Evolutionary conservation across 2,113 vertebrate genomes (phyloP), one percentile per base, ranked within the genome.

Genomic region (Datnioides undecimradiatus): DNA sequence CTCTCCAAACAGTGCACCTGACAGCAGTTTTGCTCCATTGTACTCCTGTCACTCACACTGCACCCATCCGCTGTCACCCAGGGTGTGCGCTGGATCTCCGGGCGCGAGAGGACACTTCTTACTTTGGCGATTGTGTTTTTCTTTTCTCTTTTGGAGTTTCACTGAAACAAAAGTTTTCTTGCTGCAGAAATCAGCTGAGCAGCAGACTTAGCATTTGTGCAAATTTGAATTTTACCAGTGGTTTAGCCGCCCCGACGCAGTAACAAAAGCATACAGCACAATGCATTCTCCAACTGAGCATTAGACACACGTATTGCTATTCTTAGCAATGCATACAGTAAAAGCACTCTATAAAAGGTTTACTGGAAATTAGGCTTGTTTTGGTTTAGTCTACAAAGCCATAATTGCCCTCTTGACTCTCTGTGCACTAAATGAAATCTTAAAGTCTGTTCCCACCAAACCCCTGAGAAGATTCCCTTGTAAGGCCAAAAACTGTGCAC

Each of bases 401-500:
- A 36, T 66, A 79, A 83, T 86, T 66, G 60, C 17, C 25, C 54
- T 82, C 23, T 49, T 33, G 48, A 48, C 27, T 70, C 36, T 55
- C 27, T 31, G 48, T 55, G 36, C 45, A 69, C 14, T 23, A 72
- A 49, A 25, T 76, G 33, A 80, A 73, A 76, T 64, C 60, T 43
- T 58, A 14, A 48, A 81, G 19, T 46, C 29, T 8, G 54, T 76
- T 54, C 41, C 62, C 6, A 27, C 54, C 55, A 38, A 25, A 40
- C 55, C 64, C 25, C 67, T 55, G 31, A 69, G 71, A 69, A 76
- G 49, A 75, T 85, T 73, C 41, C 85, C 87, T 74, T 92, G 64
- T 93, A 91, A 75, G 91, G 90, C 49, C 72, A 83, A 66, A 86
- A 81, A 67, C 40, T 12, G 13, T 23, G 29, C 43, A 33, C n/a